Evolutionary conservation across 1,140 invertebrate genomes (phyloP).

Genomic region (Ceratina japonica): DNA sequence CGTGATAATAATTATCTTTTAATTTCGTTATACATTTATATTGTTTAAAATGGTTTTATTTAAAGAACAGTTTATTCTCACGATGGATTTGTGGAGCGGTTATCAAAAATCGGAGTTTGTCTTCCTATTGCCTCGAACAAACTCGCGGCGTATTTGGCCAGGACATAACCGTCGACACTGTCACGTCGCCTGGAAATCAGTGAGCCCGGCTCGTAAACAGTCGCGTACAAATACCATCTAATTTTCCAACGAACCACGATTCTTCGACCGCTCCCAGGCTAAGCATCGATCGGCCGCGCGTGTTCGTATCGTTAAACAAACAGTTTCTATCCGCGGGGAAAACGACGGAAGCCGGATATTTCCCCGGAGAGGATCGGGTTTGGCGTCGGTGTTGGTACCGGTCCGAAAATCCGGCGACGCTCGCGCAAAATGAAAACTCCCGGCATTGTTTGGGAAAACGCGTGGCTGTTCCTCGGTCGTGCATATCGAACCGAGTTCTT

Average conservation of each 20-base stretch:
- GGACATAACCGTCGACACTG: neutral
- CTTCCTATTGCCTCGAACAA: too few species aligned
- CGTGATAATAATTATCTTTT: too few species aligned
- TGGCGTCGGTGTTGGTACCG: neutral
- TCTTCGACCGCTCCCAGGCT: neutral
- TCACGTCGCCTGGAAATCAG: neutral
- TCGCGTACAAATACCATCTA: conserved; percentile 2
- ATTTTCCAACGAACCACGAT: neutral
- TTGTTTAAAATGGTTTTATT: too few species aligned
- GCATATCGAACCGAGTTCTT: conserved; percentile 5
- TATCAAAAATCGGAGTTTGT: too few species aligned
- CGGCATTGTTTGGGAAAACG: neutral
- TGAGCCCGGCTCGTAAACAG: neutral
- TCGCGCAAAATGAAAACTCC: conserved; percentile 12
- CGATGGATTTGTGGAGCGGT: too few species aligned
- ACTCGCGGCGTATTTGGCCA: neutral
- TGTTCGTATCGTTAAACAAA: conserved; percentile 33
- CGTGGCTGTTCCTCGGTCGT: neutral
- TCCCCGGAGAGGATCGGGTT: conserved; percentile 24
- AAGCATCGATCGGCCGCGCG: conserved; percentile 11
- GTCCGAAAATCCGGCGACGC: conserved; percentile 7
- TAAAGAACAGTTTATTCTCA: too few species aligned
- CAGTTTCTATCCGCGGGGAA: conserved; percentile 6
- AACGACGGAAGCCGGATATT: conserved; percentile 13
- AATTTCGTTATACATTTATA: too few species aligned